Percentiles rank a stretch among this genome's conserved stretches.
Evolutionary conservation across 1,140 invertebrate genomes (phyloP).

Genomic region (Dendroctonus ponderosae): DNA sequence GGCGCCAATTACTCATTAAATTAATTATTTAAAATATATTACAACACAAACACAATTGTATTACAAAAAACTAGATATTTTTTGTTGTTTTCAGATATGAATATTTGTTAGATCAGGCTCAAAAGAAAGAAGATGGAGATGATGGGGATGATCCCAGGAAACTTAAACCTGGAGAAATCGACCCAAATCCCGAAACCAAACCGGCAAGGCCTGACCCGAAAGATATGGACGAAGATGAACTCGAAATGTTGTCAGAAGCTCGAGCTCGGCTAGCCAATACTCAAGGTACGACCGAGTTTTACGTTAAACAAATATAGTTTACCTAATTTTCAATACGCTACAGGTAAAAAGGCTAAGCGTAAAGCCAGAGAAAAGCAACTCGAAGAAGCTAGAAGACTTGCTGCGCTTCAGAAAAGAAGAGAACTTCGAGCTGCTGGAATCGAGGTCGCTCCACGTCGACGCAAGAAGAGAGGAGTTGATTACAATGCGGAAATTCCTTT

Average conservation of each 20-base stretch:
- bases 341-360: constrained; percentile 63
- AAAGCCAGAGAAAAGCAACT: constrained; percentile 99
- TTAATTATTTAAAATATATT: too few species aligned
- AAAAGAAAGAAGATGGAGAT: constrained; percentile 95
- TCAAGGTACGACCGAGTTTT: constrained; percentile 69
- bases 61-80: too few species aligned
- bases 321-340: neutral
- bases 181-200: constrained; percentile 99
- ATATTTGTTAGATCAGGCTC: constrained; percentile 95
- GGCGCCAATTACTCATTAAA: too few species aligned
- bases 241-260: constrained; percentile 99
- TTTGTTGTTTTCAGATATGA: constrained; percentile 59
- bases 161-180: constrained; percentile 97
- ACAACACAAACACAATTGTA: too few species aligned
- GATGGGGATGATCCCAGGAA: constrained; percentile 94
- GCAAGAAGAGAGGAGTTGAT: constrained; percentile 87
- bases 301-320: constrained; percentile 70
- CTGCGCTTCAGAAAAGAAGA: constrained; percentile 93
- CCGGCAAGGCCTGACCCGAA: constrained; percentile 99
- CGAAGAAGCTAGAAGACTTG: constrained; percentile 94
- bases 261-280: constrained; percentile 97
- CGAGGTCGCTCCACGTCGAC: constrained; percentile 68
- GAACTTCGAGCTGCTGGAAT: constrained; percentile 98
- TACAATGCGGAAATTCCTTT: constrained; percentile 99
- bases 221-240: constrained; percentile 99